Conservation (phyloP, 2,797 vertebrate genomes). For the Australoheros facetus region DNA sequence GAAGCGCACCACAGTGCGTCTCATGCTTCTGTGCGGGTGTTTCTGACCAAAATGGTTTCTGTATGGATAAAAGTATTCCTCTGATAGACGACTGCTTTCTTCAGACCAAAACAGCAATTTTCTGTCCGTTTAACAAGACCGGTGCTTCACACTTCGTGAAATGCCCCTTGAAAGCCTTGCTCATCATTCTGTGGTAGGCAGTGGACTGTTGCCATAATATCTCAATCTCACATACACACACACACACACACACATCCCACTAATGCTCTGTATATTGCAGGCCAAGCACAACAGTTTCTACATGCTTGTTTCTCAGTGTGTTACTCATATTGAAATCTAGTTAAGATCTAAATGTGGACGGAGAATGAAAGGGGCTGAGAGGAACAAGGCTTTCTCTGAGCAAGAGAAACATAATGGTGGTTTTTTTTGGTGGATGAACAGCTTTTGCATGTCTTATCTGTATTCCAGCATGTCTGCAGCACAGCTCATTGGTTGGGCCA, state of each 20-base stretch:
- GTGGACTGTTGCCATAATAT: conserved; percentile 16
- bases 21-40: background rate
- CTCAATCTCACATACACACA: background rate
- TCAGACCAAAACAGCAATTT: conserved; percentile 29
- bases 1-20: background rate
- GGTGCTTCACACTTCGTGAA: conserved; percentile 38
- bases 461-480: conserved; percentile 52
- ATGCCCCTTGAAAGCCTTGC: conserved; percentile 24
- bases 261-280: conserved; percentile 15
- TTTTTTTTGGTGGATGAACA: conserved; percentile 19
- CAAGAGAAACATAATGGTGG: background rate
- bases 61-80: conserved; percentile 14
- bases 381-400: background rate
- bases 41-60: background rate
- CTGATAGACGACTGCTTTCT: conserved; percentile 26
- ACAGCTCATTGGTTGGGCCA: conserved; percentile 60
- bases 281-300: background rate
- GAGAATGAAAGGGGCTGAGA: background rate
- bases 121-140: conserved; percentile 28
- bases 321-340: background rate
- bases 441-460: conserved; percentile 45
- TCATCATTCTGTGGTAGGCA: conserved; percentile 31
- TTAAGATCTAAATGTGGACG: conserved; percentile 5
- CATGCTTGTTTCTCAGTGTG: conserved; percentile 11
- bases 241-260: conserved; percentile 11